Conservation (phyloP, 2,888 invertebrate species). For the Pharmacophagus antenor region DNA sequence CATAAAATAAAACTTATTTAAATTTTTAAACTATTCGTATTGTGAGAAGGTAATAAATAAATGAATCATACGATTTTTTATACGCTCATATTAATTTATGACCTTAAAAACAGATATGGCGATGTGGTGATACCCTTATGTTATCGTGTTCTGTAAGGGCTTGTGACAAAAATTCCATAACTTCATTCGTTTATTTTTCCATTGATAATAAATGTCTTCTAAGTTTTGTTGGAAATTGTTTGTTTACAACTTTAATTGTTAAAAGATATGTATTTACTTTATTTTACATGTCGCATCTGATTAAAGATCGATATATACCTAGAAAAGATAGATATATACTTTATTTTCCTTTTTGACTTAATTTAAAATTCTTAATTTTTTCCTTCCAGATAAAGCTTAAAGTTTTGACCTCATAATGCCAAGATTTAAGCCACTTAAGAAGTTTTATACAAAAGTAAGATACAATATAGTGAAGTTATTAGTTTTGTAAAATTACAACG, state of each 20-base stretch:
- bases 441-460: conserved; percentile 43
- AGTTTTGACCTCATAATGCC: conserved; percentile 21
- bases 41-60: too few species aligned
- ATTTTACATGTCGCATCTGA: too few species aligned
- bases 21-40: not conserved
- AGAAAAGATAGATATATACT: too few species aligned
- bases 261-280: too few species aligned
- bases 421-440: conserved; percentile 41
- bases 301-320: too few species aligned
- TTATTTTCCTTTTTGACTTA: too few species aligned
- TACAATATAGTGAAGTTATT: conserved; percentile 61
- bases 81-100: not conserved
- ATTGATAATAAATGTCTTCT: not conserved
- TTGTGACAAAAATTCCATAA: not conserved
- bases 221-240: too few species aligned
- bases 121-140: not conserved
- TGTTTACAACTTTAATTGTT: too few species aligned
- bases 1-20: not conserved
- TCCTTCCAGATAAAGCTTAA: conserved; percentile 25
- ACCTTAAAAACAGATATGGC: not conserved
- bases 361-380: too few species aligned
- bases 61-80: not conserved
- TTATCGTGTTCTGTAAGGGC: conserved; percentile 6
- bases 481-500: conserved; percentile 65
- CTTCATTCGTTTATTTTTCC: not conserved